phyloP scores from a whole-genome alignment of 2,797 vertebrate species.

The Smutsia temminckii region DNA sequence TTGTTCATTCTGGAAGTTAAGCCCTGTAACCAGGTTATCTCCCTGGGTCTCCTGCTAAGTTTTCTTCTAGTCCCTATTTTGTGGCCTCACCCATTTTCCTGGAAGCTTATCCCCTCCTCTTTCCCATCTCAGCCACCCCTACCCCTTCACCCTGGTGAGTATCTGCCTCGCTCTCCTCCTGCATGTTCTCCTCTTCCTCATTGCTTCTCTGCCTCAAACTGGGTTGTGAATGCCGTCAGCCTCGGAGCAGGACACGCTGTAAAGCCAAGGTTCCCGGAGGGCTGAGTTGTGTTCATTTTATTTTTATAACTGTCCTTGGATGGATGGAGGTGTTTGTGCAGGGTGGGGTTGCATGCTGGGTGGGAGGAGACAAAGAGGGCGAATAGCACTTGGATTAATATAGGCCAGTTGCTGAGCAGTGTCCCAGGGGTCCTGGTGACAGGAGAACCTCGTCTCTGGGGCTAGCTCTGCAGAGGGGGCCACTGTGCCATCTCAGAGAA shows the following conservation, averaged over 20 bases:
- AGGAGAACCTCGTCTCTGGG: slow-evolving; percentile 69
- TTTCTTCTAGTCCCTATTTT: neutral
- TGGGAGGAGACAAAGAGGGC: slow-evolving; percentile 72
- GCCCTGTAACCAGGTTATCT: slow-evolving; percentile 13
- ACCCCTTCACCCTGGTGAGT: neutral
- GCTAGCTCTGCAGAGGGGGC: slow-evolving; percentile 61
- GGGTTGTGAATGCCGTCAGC: slow-evolving; percentile 78
- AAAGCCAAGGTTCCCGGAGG: slow-evolving; percentile 82
- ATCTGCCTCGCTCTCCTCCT: slow-evolving; percentile 16
- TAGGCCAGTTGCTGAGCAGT: slow-evolving; percentile 81
- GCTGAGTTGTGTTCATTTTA: slow-evolving; percentile 84
- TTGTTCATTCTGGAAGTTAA: neutral
- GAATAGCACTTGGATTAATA: slow-evolving; percentile 81
- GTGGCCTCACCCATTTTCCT: neutral
- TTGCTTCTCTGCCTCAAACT: slow-evolving; percentile 77
- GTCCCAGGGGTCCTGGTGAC: slow-evolving; percentile 73
- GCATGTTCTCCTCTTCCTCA: slow-evolving; percentile 71
- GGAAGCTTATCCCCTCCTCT: neutral
- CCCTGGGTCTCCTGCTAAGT: neutral
- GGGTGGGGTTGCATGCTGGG: slow-evolving; percentile 76
- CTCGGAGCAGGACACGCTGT: slow-evolving; percentile 77
- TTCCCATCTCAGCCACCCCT: neutral
- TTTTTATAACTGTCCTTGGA: slow-evolving; percentile 88
- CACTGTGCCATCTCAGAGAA: neutral
- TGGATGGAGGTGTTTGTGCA: slow-evolving; percentile 81